Evolutionary conservation across 37 sponge, comb jelly and placozoan genomes (phyloP).

Genomic region (Oopsacas minuta): DNA sequence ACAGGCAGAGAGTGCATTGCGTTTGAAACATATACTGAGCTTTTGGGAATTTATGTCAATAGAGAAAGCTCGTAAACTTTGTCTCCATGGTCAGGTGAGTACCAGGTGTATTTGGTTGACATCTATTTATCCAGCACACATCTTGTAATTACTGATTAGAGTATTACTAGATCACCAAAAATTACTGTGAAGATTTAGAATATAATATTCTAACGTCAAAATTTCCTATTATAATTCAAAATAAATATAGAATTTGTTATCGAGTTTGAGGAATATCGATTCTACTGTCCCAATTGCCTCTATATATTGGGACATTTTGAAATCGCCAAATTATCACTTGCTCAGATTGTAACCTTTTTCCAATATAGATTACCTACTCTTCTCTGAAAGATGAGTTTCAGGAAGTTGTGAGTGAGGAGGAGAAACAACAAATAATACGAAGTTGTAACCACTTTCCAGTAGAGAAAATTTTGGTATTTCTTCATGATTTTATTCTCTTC

Average conservation of each 20-base stretch:
- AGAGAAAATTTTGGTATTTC: background rate
- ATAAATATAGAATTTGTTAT: too few relatives aligned
- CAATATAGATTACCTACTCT: background rate
- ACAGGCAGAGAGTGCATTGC: background rate
- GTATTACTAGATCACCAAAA: too few relatives aligned
- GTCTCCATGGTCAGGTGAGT: background rate
- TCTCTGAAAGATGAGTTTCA: slow-evolving; percentile 1
- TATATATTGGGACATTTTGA: background rate
- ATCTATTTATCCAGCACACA: too few relatives aligned
- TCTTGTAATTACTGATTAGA: too few relatives aligned
- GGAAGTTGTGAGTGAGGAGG: slow-evolving; percentile 5
- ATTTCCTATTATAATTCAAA: too few relatives aligned
- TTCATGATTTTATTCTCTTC: background rate
- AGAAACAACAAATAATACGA: background rate
- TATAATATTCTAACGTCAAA: background rate
- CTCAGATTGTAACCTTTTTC: too few relatives aligned
- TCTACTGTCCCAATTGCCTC: too few relatives aligned
- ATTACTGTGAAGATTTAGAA: background rate
- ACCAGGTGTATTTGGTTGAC: too few relatives aligned
- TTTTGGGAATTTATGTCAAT: background rate
- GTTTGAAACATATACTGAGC: background rate
- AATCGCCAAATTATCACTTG: background rate
- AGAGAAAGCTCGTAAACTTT: background rate
- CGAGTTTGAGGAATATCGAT: too few relatives aligned
- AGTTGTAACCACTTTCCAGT: background rate